Base-by-base conservation (phyloP, 2,113 vertebrate genomes). In the Nematolebias whitei region DNA sequence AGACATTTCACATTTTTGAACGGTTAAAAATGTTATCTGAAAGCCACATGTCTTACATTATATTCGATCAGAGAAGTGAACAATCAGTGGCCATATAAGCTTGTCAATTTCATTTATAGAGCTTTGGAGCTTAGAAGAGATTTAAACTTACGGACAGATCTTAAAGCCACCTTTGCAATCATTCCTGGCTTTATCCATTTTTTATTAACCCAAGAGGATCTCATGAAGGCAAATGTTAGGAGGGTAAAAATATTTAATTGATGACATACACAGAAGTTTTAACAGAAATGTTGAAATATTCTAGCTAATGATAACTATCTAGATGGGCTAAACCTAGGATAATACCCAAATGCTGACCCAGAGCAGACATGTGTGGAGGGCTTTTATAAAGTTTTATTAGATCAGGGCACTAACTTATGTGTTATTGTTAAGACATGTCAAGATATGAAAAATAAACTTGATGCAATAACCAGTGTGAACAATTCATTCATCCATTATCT, bases 21-120 rank as follows among this genome's bases (percentile, higher is more conserved):
- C 49, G 50, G 32, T 55, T 68, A 50, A 35, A 59, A 59, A 35
- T 68, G 13, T 14, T 18, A 72, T 15, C 63, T n/a, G 44, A n/a
- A 54, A 15, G 19, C 19, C 12, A 7, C 20, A 9, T 13, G 49
- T 14, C n/a, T 4, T 52, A 15, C 16, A 13, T 39, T 26, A 22
- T 26, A 20, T 55, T 12, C 45, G 45, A 57, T 57, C 26, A 40
- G 54, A 14, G 19, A 57, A 40, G 15, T 5, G 10, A 18, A 19
- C 49, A 20, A 49, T 72, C 19, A 24, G 26, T 50, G 59, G 26
- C 52, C 11, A 13, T 54, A 26, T 43, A 56, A 71, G 63, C 57
- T 58, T 57, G 56, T 52, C 14, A 20, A 51, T 38, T 40, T 5
- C 15, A 29, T 44, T 29, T 29, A 62, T 63, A 13, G 54, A 47